These are phyloP conservation scores for Heliornis fulica DNA, from an alignment of 2,113 vertebrate species.

Conservation along the genomic window DNA sequence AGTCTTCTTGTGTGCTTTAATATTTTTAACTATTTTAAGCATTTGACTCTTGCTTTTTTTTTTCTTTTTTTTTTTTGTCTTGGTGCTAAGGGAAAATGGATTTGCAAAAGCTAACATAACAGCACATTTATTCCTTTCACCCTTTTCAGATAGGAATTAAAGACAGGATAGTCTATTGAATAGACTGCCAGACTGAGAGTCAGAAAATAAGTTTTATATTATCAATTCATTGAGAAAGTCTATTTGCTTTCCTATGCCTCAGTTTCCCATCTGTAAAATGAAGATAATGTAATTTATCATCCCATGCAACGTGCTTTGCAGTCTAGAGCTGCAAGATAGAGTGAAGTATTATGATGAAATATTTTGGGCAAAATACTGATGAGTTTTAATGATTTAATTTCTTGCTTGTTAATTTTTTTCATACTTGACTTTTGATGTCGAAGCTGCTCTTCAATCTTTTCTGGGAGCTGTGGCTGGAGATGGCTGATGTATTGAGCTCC, in stretches of 20 bases:
- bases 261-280: conserved; percentile 57
- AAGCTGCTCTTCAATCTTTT: background rate
- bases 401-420: conserved; percentile 8
- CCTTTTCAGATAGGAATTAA: conserved; percentile 55
- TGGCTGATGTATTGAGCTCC: conserved; percentile 1
- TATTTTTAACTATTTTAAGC: conserved; percentile 54
- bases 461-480: background rate
- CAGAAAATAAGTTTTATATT: conserved; percentile 42
- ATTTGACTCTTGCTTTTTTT: conserved; percentile 12
- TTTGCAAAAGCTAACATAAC: conserved; percentile 53
- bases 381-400: conserved; percentile 57
- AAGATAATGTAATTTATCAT: conserved; percentile 60
- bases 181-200: conserved; percentile 28
- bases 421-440: background rate
- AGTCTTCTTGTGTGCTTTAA: conserved; percentile 39
- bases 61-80: no score
- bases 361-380: conserved; percentile 41
- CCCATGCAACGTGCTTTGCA: background rate
- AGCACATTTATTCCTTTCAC: conserved; percentile 45
- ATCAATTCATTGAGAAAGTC: conserved; percentile 32
- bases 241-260: conserved; percentile 56
- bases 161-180: conserved; percentile 40
- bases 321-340: conserved; percentile 11
- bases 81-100: conserved; percentile 26
- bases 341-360: conserved; percentile 11